phyloP scores from a whole-genome alignment of 2,797 vertebrate genomes.

The Pseudotriccus pelzelni region DNA sequence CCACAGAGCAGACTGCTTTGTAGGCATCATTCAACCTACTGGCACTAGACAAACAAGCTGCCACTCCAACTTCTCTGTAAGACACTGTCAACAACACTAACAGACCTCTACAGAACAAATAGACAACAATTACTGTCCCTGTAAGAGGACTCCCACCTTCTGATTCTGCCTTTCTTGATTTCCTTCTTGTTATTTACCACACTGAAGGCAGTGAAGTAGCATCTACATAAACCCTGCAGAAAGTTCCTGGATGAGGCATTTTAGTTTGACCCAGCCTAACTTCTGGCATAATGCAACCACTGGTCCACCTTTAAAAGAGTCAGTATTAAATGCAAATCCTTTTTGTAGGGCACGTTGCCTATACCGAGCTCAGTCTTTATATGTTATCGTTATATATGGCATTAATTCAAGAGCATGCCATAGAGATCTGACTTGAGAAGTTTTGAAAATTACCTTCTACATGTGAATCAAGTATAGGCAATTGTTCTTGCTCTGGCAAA shows the following conservation, averaged over 20 bases:
- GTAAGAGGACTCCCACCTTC: not conserved
- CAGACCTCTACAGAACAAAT: not conserved
- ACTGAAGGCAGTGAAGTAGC: not conserved
- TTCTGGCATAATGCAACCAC: not conserved
- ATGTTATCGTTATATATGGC: not conserved
- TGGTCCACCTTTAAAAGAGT: not conserved
- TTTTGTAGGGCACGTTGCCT: not conserved
- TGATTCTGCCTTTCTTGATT: not conserved
- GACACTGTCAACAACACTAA: not conserved
- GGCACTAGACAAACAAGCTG: constrained; percentile 1
- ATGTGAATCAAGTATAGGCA: not conserved
- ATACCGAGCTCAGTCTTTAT: not conserved
- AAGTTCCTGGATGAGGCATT: not conserved
- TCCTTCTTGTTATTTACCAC: not conserved
- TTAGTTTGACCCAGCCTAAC: not conserved
- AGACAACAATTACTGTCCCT: not conserved
- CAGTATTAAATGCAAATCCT: not conserved
- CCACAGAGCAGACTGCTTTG: not conserved
- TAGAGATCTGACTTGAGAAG: not conserved
- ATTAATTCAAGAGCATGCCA: not conserved
- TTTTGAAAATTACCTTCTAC: not conserved
- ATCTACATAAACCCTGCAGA: not conserved
- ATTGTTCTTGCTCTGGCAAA: not conserved
- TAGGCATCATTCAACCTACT: not conserved
- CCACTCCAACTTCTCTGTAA: not conserved